Conservation (phyloP, 2,113 vertebrate genomes). For the Micromys minutus region DNA sequence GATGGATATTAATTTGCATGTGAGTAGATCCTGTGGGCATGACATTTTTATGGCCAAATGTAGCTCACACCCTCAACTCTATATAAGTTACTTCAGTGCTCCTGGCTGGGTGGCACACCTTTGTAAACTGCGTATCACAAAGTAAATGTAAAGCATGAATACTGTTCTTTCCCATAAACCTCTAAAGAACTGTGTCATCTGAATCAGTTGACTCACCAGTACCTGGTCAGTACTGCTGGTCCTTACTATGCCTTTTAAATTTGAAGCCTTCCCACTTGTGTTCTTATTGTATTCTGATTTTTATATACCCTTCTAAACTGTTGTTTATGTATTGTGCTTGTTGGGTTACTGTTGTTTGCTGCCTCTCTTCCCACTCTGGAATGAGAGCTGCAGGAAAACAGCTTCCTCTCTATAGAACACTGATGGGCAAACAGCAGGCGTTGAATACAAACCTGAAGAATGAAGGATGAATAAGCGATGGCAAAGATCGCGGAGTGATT, state of each 20-base stretch:
- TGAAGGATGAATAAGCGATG: constrained; percentile 35
- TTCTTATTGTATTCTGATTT: constrained; percentile 19
- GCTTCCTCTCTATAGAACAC: constrained; percentile 40
- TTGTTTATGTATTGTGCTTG: constrained; percentile 16
- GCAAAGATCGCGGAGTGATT: neutral
- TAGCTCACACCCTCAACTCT: neutral
- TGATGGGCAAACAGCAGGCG: neutral
- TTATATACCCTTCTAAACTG: constrained; percentile 18
- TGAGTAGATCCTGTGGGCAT: neutral
- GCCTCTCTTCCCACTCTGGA: neutral
- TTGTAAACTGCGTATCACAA: constrained; percentile 31
- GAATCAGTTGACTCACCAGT: neutral
- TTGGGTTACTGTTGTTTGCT: constrained; percentile 22
- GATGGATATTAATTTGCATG: neutral
- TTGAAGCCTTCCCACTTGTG: neutral
- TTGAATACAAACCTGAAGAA: constrained; percentile 37
- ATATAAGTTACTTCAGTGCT: neutral
- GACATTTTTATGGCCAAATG: constrained; percentile 2
- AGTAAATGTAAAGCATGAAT: constrained; percentile 5
- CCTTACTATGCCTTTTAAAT: constrained; percentile 42
- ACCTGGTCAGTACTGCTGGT: neutral
- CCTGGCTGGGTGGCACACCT: neutral
- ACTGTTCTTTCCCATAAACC: neutral
- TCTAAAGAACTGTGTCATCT: neutral
- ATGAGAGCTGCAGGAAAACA: constrained; percentile 45